These are phyloP conservation scores for Melopsittacus undulatus DNA, from an alignment of 2,797 vertebrate genomes.

Conservation along the genomic window DNA sequence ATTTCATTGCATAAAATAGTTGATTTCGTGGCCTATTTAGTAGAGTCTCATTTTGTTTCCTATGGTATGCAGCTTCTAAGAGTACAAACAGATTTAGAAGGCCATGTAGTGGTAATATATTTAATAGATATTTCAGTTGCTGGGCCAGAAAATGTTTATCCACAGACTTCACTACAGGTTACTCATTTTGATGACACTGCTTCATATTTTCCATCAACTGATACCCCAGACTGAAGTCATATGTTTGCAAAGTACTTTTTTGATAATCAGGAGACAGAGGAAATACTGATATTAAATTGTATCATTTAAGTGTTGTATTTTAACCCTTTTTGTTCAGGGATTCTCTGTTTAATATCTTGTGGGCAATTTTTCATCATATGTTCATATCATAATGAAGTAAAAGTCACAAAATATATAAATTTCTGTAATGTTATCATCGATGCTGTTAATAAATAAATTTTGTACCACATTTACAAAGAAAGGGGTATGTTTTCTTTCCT, in stretches of 20 bases:
- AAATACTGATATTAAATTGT: not conserved
- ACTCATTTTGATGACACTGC: not conserved
- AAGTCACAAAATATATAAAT: not conserved
- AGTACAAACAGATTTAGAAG: not conserved
- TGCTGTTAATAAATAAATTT: not conserved
- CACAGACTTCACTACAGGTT: not conserved
- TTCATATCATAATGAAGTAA: not conserved
- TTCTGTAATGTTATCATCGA: not conserved
- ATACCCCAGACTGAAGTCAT: accelerated
- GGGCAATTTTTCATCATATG: not conserved
- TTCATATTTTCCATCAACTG: not conserved
- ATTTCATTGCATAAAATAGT: not conserved
- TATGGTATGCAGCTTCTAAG: not conserved
- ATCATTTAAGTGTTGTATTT: not conserved
- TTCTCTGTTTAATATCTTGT: not conserved
- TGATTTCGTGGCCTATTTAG: not conserved
- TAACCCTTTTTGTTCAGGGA: not conserved
- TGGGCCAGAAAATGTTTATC: not conserved
- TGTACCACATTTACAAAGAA: not conserved
- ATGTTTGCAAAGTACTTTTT: not conserved
- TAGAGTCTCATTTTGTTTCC: not conserved
- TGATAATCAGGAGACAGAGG: not conserved
- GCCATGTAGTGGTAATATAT: not conserved
- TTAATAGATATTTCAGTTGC: not conserved
- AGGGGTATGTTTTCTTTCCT: not conserved